Base-by-base conservation (phyloP, 2,113 vertebrate genomes). In the Girardinichthys multiradiatus region DNA sequence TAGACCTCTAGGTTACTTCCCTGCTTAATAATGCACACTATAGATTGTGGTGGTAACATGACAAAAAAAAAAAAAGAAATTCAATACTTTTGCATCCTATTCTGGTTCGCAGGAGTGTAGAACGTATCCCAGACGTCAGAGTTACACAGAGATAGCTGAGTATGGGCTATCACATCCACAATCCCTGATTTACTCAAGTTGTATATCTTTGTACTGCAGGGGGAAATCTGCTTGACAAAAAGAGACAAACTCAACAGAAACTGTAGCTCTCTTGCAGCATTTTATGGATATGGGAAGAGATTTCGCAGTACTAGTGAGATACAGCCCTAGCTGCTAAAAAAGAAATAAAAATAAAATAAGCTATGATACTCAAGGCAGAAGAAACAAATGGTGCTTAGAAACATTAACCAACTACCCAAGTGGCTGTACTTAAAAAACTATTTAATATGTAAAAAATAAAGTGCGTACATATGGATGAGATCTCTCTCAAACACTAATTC, bases 381-480 rank as follows among this genome's bases (percentile, higher is more conserved):
- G 5, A 71, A 61, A 14, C 26, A 60, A 73, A 70, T 17, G 21
- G 15, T 39, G 27, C 9, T 21, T 63, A 59, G 45, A 68, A 79
- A 65, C n/a, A 51, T 12, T 13, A 30, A 4, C 15, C 2, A 69
- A n/a, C 6, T 59, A 60, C 24, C 70, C 39, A 67, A 15, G 28
- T 24, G 33, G 12, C 59, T 65, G 12, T 27, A 33, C 26, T 68
- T 29, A 28, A 64, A 75, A 67, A 29, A 14, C 3, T 7, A 14
- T 64, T 27, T 14, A 30, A 11, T 37, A 21, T 39, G 1, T 37
- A 64, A 4, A 26, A 4, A 57, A 37, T 7, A 35, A 1, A 12
- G 7, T 54, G 15, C 17, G n/a, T n/a, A n/a, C n/a, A n/a, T 65
- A 62, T 71, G 69, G 62, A 68, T 76, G 59, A 57, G 39, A 62